phyloP scores from a whole-genome alignment of 2,113 vertebrate genomes.

The Elaphurus davidianus region DNA sequence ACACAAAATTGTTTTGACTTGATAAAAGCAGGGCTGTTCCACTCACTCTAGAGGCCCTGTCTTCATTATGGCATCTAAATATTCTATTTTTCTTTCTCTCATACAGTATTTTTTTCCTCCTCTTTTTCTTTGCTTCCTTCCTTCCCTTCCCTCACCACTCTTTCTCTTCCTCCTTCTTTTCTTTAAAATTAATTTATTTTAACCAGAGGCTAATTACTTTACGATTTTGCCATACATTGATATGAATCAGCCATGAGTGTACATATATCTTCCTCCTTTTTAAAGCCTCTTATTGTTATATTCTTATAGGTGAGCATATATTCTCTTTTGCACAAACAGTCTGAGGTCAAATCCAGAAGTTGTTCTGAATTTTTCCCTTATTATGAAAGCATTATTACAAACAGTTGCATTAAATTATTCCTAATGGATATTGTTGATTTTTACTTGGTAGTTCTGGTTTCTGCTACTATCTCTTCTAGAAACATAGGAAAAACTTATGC shows the following conservation, averaged over 20 bases:
- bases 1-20: not conserved
- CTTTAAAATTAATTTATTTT: not conserved
- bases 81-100: not conserved
- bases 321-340: not conserved
- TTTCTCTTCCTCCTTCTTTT: not conserved
- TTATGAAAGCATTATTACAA: not conserved
- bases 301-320: fast-evolving
- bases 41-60: not conserved
- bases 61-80: not conserved
- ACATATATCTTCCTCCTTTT: not conserved
- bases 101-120: not conserved
- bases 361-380: not conserved
- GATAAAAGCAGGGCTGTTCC: not conserved
- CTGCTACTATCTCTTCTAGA: not conserved
- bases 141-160: not conserved
- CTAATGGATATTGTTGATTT: not conserved
- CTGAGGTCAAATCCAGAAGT: not conserved
- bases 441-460: not conserved
- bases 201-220: not conserved
- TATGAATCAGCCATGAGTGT: not conserved
- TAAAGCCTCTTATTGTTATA: not conserved
- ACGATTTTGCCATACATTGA: not conserved
- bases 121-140: not conserved
- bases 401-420: not conserved
- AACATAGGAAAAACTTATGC: not conserved